Evolutionary conservation across 2,113 vertebrate species (phyloP).

Genomic region (Ranitomeya imitator): DNA sequence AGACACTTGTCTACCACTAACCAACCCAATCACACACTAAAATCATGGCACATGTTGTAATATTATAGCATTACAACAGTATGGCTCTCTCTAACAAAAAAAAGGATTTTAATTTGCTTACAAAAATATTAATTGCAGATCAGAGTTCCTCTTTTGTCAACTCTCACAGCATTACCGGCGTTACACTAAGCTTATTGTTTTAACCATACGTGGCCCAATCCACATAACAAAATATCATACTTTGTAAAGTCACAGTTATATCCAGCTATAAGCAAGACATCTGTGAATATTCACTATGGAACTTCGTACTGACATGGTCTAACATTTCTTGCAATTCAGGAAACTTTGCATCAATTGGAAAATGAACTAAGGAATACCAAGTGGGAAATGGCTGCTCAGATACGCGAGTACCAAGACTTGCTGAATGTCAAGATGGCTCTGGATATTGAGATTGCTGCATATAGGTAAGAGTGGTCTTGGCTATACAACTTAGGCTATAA

Average conservation of each 20-base stretch:
- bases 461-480: constrained; percentile 74
- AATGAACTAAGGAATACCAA: constrained; percentile 88
- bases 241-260: no score
- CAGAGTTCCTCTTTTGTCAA: no score
- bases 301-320: no score
- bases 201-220: no score
- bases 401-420: constrained; percentile 92
- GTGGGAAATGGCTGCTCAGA: constrained; percentile 94
- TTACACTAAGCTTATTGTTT: no score
- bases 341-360: constrained; percentile 89
- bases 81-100: neutral
- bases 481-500: neutral
- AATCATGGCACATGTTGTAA: neutral
- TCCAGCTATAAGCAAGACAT: neutral
- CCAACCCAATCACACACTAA: neutral
- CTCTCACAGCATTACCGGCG: no score
- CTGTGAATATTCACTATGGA: neutral
- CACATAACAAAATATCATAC: no score
- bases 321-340: constrained; percentile 68
- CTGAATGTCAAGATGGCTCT: constrained; percentile 97
- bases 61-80: neutral
- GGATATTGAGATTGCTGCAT: constrained; percentile 94
- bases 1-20: neutral
- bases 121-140: no score
- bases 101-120: no score